These are phyloP conservation scores for Diarsia mendica DNA, from an alignment of 2,888 invertebrate species.

Conservation along the genomic window DNA sequence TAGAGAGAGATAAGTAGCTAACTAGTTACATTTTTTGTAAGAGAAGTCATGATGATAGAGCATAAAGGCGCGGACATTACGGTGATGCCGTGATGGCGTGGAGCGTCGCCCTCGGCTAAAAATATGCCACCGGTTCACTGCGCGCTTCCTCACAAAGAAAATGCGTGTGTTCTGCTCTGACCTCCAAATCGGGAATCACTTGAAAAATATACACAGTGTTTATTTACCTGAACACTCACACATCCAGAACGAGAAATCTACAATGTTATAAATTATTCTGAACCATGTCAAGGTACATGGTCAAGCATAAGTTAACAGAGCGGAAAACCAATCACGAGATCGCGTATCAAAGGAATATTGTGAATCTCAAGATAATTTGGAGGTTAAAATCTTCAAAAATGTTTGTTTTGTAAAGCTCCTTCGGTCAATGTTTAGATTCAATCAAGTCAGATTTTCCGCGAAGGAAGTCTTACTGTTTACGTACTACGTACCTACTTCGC, in stretches of 20 bases:
- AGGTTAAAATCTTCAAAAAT: slow-evolving; percentile 24
- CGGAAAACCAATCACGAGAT: slow-evolving; percentile 59
- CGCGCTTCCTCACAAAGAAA: slow-evolving; percentile 88
- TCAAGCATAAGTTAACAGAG: slow-evolving; percentile 66
- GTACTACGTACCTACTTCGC: not conserved
- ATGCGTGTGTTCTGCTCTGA: slow-evolving; percentile 81
- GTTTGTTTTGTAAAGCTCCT: not conserved
- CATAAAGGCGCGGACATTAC: slow-evolving; percentile 65
- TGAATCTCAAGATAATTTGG: slow-evolving; percentile 18
- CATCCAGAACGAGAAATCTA: slow-evolving; percentile 51
- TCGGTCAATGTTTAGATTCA: slow-evolving; percentile 21
- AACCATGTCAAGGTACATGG: slow-evolving; percentile 69
- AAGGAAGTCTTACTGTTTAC: slow-evolving; percentile 20
- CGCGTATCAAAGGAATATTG: slow-evolving; percentile 37
- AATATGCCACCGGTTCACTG: slow-evolving; percentile 85
- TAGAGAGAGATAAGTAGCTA: slow-evolving; percentile 14
- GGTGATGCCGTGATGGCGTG: slow-evolving; percentile 70
- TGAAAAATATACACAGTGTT: slow-evolving; percentile 64
- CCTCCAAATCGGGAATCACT: slow-evolving; percentile 83
- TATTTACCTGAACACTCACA: slow-evolving; percentile 68
- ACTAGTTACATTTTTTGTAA: slow-evolving; percentile 44
- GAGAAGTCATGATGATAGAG: slow-evolving; percentile 73
- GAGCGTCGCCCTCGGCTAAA: slow-evolving; percentile 88
- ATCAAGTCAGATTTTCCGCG: slow-evolving; percentile 10
- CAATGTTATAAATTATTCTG: slow-evolving; percentile 32